Evolutionary conservation across 1,140 invertebrate species (phyloP), one percentile per base, ranked within the genome.

Genomic region (Bactericera cockerelli): DNA sequence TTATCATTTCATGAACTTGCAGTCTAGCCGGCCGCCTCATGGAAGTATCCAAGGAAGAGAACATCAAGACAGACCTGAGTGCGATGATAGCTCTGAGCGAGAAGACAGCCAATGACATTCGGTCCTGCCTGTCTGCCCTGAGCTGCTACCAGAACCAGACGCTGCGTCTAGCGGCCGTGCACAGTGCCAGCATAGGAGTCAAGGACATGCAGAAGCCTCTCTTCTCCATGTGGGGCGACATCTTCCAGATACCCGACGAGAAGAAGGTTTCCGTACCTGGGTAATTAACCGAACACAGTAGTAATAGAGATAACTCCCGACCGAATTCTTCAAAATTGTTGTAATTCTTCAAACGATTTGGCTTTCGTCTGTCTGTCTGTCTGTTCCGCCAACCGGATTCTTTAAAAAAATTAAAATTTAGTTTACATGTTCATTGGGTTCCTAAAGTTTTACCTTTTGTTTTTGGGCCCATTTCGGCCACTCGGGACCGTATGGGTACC

Each of bases 171-270:
- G 74, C 76, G 22, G 80, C 86, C 66, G 74, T 92, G 33, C 73
- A 83, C 16, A 79, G 78, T 62, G 72, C 79, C 19, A 82, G 79
- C 66, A 75, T 94, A 13, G 91, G 89, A 0, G 78, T 84, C 56
- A 97, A 95, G 71, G 91, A 97, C 68, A 79, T 80, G 31, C 82
- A 87, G 39, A 89, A 88, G 70, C 85, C 82, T 25, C 72, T 95
- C 21, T 93, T 95, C 72, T 78, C 83, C 66, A 81, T 89, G 0
- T 90, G 92, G 83, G 80, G 82, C 67, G 81, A 84, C 24, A 80
- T 96, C 24, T 90, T 96, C 68, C 80, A 84, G 42, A 72, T 39
- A 55, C 25, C 56, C 28, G 21, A 61, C 61, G 19, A 61, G 54
- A n/a, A 26, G 55, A 10, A 62, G 67, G 24, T 58, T 55, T 54